These are phyloP conservation scores for Dipodomys merriami DNA, from an alignment of 2,113 vertebrate genomes.

Conservation along the genomic window DNA sequence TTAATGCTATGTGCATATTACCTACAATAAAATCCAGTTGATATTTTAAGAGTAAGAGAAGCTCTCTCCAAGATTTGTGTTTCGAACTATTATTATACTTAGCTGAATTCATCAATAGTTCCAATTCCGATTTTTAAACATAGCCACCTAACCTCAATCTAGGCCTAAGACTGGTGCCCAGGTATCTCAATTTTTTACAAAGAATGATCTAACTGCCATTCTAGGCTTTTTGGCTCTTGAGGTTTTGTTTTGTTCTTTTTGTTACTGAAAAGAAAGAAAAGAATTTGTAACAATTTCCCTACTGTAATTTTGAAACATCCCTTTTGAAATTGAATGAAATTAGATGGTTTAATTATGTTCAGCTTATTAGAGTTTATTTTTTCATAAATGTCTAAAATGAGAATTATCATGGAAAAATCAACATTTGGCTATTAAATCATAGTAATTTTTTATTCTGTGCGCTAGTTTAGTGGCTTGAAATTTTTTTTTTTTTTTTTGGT, in stretches of 20 bases:
- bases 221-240: not conserved
- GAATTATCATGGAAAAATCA: conserved; percentile 21
- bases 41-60: conserved; percentile 20
- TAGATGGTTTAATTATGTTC: conserved; percentile 3
- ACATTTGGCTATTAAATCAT: conserved; percentile 13
- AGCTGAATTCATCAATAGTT: not conserved
- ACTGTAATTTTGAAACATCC: conserved; percentile 14
- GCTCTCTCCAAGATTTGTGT: not conserved
- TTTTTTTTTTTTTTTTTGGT: not conserved
- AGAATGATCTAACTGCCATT: not conserved
- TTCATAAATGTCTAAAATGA: conserved; percentile 38
- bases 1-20: not conserved
- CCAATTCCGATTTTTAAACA: not conserved
- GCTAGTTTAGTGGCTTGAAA: not conserved
- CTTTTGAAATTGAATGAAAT: conserved; percentile 44
- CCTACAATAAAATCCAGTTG: not conserved
- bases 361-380: conserved; percentile 18
- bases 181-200: not conserved
- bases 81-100: not conserved
- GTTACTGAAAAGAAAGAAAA: not conserved
- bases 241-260: conserved; percentile 32
- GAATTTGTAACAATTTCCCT: not conserved
- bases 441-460: not conserved
- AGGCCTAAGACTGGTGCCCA: not conserved
- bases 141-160: not conserved